Evolutionary conservation across 2,113 vertebrate species (phyloP).

Genomic region (Saccopteryx bilineata): DNA sequence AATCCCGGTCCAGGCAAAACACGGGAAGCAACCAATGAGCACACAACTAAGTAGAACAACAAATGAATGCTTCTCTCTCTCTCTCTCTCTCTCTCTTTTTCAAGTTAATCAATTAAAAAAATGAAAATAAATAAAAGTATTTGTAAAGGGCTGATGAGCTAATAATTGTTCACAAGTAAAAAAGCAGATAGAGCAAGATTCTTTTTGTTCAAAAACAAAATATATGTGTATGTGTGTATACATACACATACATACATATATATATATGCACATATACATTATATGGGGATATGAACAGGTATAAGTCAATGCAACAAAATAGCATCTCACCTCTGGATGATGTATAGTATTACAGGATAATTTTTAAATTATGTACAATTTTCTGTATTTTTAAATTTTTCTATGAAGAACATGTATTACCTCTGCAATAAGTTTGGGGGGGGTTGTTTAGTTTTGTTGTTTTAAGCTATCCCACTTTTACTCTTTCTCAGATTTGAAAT

Average conservation of each 20-base stretch:
- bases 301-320: conserved; percentile 7
- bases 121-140: background rate
- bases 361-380: background rate
- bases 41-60: too few relatives aligned
- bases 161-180: background rate
- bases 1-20: too few relatives aligned
- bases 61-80: too few relatives aligned
- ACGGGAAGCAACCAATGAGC: too few relatives aligned
- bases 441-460: background rate
- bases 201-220: background rate
- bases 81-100: background rate
- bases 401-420: background rate
- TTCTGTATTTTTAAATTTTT: background rate
- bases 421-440: background rate
- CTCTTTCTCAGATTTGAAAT: background rate
- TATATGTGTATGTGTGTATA: background rate
- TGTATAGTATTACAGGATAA: background rate
- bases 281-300: background rate
- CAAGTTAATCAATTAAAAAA: too few relatives aligned
- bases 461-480: background rate
- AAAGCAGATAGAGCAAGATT: background rate
- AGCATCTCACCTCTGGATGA: conserved; percentile 6
- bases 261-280: background rate
- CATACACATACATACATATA: background rate
- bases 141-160: background rate